Conservation (phyloP, 1,140 invertebrate genomes). For the Zaprionus vittiger region DNA sequence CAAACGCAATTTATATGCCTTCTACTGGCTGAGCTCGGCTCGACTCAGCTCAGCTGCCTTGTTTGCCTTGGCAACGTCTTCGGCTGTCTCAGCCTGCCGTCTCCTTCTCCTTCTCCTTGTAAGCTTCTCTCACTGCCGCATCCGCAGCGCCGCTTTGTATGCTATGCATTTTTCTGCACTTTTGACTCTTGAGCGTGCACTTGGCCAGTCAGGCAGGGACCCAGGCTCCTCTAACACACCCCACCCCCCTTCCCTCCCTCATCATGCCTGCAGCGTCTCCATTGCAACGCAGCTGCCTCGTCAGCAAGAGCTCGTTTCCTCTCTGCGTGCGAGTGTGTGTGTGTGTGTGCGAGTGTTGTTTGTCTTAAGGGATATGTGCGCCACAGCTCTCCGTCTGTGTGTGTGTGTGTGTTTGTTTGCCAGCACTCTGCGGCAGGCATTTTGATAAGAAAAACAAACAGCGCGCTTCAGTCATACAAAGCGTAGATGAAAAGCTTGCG, state of each 20-base stretch:
- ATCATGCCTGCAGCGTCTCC: constrained; percentile 24
- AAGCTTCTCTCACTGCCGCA: constrained; percentile 5
- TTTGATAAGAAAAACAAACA: constrained; percentile 82
- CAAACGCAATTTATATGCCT: constrained; percentile 80
- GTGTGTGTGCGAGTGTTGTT: constrained; percentile 64
- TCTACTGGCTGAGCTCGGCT: constrained; percentile 48
- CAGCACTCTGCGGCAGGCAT: constrained; percentile 77
- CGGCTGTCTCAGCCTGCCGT: constrained; percentile 21
- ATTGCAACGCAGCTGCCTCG: constrained; percentile 33
- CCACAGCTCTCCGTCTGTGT: constrained; percentile 22
- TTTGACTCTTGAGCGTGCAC: constrained; percentile 80
- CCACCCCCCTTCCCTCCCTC: background rate
- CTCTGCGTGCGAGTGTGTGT: constrained; percentile 4
- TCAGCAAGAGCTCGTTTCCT: constrained; percentile 61
- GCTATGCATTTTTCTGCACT: constrained; percentile 82
- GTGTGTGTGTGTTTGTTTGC: constrained; percentile 58
- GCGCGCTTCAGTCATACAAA: constrained; percentile 42
- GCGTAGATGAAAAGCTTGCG: background rate
- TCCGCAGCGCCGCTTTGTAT: constrained; percentile 57
- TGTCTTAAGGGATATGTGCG: constrained; percentile 80
- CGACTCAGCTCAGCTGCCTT: constrained; percentile 36
- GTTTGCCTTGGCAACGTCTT: constrained; percentile 75
- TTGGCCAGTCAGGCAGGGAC: constrained; percentile 61
- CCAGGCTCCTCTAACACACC: constrained; percentile 1
- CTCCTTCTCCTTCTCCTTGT: background rate